Evolutionary conservation across 2,888 invertebrate genomes (phyloP).

Genomic region (Nomada lathburiana): DNA sequence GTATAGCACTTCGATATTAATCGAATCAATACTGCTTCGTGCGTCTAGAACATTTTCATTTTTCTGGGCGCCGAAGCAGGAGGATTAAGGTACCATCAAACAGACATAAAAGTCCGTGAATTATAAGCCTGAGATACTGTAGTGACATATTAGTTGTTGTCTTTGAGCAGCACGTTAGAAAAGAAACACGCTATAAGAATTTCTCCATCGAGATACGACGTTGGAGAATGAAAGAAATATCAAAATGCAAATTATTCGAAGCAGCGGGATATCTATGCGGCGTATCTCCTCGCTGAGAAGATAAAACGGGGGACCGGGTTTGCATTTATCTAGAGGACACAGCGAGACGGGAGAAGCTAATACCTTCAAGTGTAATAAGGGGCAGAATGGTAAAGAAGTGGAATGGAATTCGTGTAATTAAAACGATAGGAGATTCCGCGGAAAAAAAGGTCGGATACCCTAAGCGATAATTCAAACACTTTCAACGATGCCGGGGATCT

Average conservation of each 20-base stretch:
- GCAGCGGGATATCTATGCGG: neutral
- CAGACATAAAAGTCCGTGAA: no score
- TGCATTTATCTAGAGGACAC: conserved; percentile 51
- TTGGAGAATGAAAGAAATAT: conserved; percentile 24
- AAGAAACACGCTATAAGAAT: conserved; percentile 40
- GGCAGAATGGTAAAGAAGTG: no score
- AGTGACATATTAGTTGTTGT: no score
- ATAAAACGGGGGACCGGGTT: conserved; percentile 33
- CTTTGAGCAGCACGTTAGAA: neutral
- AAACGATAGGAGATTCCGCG: conserved; percentile 33
- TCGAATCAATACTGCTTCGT: no score
- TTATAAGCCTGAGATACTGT: no score
- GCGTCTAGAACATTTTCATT: no score
- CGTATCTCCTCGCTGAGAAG: conserved; percentile 23
- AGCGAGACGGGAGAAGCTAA: conserved; percentile 19
- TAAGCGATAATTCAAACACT: conserved; percentile 41
- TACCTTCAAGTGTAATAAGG: conserved; percentile 29
- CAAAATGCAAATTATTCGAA: conserved; percentile 47
- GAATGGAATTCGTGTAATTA: conserved; percentile 28
- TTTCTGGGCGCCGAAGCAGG: no score
- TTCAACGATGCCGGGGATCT: conserved; percentile 7
- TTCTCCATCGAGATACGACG: conserved; percentile 29
- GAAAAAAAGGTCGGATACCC: neutral
- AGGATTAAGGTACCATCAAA: no score
- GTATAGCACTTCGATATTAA: no score